Evolutionary conservation across 2,888 invertebrate species (phyloP).

Genomic region (Amaurobius ferox): DNA sequence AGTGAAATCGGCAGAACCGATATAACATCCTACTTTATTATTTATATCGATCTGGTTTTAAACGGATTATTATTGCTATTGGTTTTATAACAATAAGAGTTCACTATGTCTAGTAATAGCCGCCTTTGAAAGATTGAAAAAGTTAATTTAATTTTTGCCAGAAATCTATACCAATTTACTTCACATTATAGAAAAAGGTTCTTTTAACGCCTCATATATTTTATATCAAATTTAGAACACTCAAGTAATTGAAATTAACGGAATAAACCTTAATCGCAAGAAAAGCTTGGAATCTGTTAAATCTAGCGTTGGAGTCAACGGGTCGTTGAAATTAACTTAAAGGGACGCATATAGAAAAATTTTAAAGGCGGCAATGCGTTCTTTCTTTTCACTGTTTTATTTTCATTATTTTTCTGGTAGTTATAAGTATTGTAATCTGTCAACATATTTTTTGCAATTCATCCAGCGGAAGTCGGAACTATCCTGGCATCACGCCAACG

Average conservation of each 20-base stretch:
- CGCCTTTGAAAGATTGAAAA: no score
- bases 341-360: slow-evolving; percentile 18
- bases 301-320: slow-evolving; percentile 44
- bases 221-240: neutral
- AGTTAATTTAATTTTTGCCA: no score
- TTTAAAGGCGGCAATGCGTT: slow-evolving; percentile 39
- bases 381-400: slow-evolving; percentile 3
- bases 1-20: no score
- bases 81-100: no score
- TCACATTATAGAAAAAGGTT: neutral
- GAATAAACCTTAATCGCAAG: slow-evolving; percentile 19
- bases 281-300: slow-evolving; percentile 44
- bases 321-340: slow-evolving; percentile 32
- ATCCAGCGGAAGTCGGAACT: slow-evolving; percentile 28
- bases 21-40: no score
- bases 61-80: no score
- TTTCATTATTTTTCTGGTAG: slow-evolving; percentile 59
- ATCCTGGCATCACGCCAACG: slow-evolving; percentile 53
- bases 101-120: no score
- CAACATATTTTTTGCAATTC: slow-evolving; percentile 39
- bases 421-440: slow-evolving; percentile 60
- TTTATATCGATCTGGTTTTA: no score
- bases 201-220: slow-evolving; percentile 20
- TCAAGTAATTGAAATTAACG: slow-evolving; percentile 47
- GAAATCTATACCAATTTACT: neutral